Conservation (phyloP, 2,113 vertebrate species). For the Ptyas mucosa region DNA sequence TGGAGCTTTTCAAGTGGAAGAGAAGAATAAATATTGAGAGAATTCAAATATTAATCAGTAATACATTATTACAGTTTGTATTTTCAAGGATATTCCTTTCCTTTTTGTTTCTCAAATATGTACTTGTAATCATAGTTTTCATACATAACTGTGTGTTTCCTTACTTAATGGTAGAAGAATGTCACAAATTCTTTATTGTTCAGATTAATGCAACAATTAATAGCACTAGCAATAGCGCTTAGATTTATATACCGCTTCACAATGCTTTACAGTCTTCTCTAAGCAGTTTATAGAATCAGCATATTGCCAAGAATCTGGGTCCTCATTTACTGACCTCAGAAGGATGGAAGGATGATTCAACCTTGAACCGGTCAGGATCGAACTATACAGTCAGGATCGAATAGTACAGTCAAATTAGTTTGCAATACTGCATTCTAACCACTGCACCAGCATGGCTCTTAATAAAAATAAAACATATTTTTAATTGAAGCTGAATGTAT, state of each 20-base stretch:
- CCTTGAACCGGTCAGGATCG: no score
- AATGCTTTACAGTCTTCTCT: no score
- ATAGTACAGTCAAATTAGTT: no score
- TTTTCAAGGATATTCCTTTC: neutral
- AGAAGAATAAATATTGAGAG: constrained; percentile 14
- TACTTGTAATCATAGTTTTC: neutral
- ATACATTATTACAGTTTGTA: neutral
- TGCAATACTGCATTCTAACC: no score
- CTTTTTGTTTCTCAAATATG: neutral
- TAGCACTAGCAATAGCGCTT: no score
- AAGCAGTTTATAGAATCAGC: no score
- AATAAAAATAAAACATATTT: constrained; percentile 12
- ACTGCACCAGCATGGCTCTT: no score
- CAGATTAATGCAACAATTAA: constrained; percentile 2
- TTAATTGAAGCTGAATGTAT: neutral
- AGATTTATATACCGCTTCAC: no score
- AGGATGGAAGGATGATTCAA: no score
- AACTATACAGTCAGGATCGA: no score
- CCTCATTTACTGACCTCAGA: no score
- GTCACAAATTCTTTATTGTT: neutral
- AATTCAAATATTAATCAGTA: neutral
- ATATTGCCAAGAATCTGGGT: no score
- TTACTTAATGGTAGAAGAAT: neutral
- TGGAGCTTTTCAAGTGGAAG: neutral
- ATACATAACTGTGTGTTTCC: neutral